Conservation (phyloP, 2,113 vertebrate genomes). For the Bothrops jararaca region DNA sequence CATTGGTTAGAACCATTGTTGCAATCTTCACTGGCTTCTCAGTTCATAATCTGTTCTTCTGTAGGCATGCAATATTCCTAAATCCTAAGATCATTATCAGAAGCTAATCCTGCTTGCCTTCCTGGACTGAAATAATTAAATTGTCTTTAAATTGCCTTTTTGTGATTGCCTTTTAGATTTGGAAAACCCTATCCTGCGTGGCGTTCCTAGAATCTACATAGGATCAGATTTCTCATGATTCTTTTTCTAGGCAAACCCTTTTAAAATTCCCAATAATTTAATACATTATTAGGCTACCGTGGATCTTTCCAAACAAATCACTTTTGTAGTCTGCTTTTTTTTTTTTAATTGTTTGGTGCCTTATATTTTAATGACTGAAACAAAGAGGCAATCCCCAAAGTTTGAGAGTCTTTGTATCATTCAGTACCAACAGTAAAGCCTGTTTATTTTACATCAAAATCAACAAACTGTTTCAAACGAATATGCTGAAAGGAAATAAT, state of each 20-base stretch:
- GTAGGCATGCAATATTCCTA: not conserved
- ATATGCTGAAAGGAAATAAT: not conserved
- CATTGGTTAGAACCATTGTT: not conserved
- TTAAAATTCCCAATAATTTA: not conserved
- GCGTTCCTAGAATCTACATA: not conserved
- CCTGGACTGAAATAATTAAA: not conserved
- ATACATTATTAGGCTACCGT: not conserved
- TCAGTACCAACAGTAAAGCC: not conserved
- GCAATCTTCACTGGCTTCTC: not conserved
- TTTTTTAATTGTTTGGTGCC: not conserved
- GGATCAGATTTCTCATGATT: not conserved
- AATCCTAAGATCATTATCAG: not conserved
- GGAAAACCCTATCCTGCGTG: not conserved
- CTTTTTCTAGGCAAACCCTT: not conserved
- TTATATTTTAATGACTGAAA: not conserved
- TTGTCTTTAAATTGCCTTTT: not conserved
- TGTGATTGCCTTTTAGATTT: not conserved
- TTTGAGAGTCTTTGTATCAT: not conserved
- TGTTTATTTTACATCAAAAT: not conserved
- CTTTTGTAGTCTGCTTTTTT: not conserved
- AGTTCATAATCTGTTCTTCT: not conserved
- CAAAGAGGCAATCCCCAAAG: not conserved
- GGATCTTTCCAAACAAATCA: not conserved
- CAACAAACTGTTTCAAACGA: not conserved
- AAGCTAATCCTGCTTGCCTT: not conserved